Percentiles rank a stretch among this genome's conserved stretches.
phyloP scores from a whole-genome alignment of 53 echinoderm and acorn worm species.

The Stichopus horrens region DNA sequence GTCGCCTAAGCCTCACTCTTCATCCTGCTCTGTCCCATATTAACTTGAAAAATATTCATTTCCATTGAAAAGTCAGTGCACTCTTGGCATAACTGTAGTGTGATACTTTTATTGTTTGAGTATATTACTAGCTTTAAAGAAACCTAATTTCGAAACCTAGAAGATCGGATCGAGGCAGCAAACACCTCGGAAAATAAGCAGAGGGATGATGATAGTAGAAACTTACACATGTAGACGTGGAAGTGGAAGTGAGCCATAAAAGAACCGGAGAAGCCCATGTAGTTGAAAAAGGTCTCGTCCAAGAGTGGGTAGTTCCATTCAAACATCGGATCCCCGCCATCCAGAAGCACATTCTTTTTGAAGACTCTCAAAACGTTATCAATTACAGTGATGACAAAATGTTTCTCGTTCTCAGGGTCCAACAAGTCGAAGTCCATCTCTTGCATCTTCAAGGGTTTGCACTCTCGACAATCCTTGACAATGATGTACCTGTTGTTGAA shows the following conservation, averaged over 20 bases:
- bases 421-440: neutral
- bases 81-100: neutral
- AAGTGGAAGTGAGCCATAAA: conserved; percentile 29
- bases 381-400: neutral
- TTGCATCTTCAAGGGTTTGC: neutral
- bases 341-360: neutral
- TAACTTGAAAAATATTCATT: too few species aligned
- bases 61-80: neutral
- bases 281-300: conserved; percentile 3
- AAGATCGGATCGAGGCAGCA: neutral
- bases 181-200: too few species aligned
- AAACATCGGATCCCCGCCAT: neutral
- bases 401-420: neutral
- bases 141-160: neutral
- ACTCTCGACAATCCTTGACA: conserved; percentile 20
- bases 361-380: neutral
- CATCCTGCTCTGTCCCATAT: too few species aligned
- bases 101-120: too few species aligned
- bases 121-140: too few species aligned
- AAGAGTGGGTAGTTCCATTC: neutral
- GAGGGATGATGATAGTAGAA: neutral
- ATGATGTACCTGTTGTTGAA: neutral
- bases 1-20: too few species aligned
- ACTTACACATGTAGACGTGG: conserved; percentile 21
- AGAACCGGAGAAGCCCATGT: conserved; percentile 36